Base-by-base conservation (phyloP, 2,888 invertebrate genomes). In the Phengaris alcon region DNA sequence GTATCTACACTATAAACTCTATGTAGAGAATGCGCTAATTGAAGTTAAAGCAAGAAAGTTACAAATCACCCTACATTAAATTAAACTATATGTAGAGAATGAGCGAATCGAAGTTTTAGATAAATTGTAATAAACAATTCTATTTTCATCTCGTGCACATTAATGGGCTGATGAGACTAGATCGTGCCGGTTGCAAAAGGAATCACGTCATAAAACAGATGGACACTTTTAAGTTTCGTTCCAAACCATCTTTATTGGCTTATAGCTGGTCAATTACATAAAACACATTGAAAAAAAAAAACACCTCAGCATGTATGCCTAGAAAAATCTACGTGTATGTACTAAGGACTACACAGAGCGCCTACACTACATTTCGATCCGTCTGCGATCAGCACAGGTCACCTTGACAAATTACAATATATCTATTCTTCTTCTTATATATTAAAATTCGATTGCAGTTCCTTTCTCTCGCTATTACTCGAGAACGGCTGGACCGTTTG, bases 181-280 rank as follows among this genome's bases (percentile, higher is more conserved):
- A 64, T 64, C n/a, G 35, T 64, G 64, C 13, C 64, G 64, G 64
- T 64, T 64, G 64, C 64, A 44, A 64, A 64, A 64, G 35, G 35
- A 64, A 35, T 12, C 64, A 64, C 64, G 64, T 64, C 12, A 64
- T 64, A 12, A 48, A 59, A 64, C 35, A 35, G 64, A 64, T 5
- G 6, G 13, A 44, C 44, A 64, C 12, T 64, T 64, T 44, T 64
- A 6, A 35, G 22, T 64, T 57, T 57, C 57, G 8, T 57, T 59
- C 15, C 22, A 10, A 10, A 9, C 22, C n/a, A 59, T 59, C 59
- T 59, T 59, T 59, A 57, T 59, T 59, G 15, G 59, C 8, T n/a
- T 48, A 8, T 48, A 48, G 35, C 6, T 48, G 48, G 48, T 48
- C 46, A 46, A 46, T 46, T 48, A 8, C 8, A 8, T 48, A 48